A percentile compares a stretch with the other conserved stretches of the same genome.
Evolutionary conservation across 2,797 vertebrate genomes (phyloP).

Genomic region (Tapera naevia): DNA sequence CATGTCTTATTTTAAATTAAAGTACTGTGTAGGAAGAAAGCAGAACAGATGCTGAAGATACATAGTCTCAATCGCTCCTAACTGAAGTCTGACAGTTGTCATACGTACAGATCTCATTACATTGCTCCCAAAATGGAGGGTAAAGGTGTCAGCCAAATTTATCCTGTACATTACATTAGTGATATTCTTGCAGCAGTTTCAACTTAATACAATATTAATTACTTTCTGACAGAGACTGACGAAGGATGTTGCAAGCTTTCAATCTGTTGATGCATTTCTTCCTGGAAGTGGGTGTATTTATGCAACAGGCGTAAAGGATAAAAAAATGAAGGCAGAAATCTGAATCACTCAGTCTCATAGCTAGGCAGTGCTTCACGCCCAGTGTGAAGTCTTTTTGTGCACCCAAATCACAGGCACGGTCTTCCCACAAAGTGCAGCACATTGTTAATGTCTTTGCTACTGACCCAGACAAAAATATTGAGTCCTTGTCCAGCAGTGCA

Average conservation of each 20-base stretch:
- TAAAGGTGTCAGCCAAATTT: background rate
- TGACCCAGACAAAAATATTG: background rate
- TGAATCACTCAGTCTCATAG: background rate
- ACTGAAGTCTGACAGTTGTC: background rate
- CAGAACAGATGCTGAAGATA: background rate
- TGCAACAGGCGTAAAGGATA: background rate
- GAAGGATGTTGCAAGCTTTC: slow-evolving; percentile 7
- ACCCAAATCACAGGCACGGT: background rate
- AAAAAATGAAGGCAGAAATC: background rate
- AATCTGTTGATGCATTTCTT: background rate
- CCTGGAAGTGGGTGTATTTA: slow-evolving; percentile 14
- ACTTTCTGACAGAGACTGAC: background rate
- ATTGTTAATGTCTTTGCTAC: background rate
- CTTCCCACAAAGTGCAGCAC: background rate
- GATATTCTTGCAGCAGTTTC: background rate
- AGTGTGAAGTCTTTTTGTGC: background rate
- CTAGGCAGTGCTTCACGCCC: background rate
- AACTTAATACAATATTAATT: background rate
- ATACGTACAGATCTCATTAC: background rate
- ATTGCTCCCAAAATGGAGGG: background rate
- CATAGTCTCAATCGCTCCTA: background rate
- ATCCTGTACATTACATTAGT: background rate
- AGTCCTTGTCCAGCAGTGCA: background rate
- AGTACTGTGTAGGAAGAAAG: background rate
- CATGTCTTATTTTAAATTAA: background rate